Evolutionary conservation across 1,140 invertebrate genomes (phyloP).

Genomic region (Apis dorsata): DNA sequence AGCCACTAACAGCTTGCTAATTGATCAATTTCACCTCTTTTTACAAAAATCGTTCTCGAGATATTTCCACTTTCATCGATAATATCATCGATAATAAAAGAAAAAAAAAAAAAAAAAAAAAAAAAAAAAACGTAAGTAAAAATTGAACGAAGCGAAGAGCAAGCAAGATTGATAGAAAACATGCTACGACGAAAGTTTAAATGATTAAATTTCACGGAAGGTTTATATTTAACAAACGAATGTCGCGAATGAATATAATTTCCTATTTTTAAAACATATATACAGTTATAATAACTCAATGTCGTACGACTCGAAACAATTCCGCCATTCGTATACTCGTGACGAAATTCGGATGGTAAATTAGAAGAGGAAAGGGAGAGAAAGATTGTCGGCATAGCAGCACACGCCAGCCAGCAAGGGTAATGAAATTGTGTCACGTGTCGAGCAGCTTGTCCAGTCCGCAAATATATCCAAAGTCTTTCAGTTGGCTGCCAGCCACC

Average conservation of each 20-base stretch:
- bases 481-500: conserved; percentile 65
- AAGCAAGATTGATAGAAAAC: too few relatives aligned
- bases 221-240: too few relatives aligned
- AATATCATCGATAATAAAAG: not conserved
- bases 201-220: too few relatives aligned
- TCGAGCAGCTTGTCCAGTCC: conserved; percentile 58
- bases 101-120: not conserved
- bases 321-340: not conserved
- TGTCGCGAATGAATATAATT: too few relatives aligned
- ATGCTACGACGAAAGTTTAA: too few relatives aligned
- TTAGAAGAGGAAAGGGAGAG: not conserved
- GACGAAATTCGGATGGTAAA: not conserved
- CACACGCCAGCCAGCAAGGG: conserved; percentile 12
- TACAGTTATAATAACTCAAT: not conserved
- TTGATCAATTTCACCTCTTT: not conserved
- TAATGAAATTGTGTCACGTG: conserved; percentile 45
- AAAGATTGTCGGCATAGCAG: not conserved
- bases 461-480: conserved; percentile 65
- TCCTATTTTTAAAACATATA: too few relatives aligned
- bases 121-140: too few relatives aligned
- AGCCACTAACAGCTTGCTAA: conserved; percentile 20
- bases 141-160: too few relatives aligned
- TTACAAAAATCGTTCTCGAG: too few relatives aligned
- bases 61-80: not conserved
- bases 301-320: not conserved